These are phyloP conservation scores for Melierax canorus DNA, from an alignment of 2,113 vertebrate species.

Conservation along the genomic window DNA sequence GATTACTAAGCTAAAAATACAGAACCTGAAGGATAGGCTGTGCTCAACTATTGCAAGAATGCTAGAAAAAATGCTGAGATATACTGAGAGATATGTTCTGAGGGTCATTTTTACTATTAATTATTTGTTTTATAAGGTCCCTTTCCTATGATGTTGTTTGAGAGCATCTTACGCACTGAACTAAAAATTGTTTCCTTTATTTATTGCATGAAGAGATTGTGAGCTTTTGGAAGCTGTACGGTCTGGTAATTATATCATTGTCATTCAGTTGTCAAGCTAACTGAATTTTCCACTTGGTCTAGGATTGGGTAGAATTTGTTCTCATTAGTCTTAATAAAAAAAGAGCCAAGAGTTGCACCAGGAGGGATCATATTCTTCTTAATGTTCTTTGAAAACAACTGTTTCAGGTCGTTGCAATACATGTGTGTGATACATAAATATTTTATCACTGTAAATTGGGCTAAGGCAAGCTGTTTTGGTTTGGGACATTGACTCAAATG, in stretches of 20 bases:
- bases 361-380: slow-evolving; percentile 6
- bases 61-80: neutral
- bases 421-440: neutral
- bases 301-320: slow-evolving; percentile 38
- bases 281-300: slow-evolving; percentile 51
- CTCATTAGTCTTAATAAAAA: slow-evolving; percentile 38
- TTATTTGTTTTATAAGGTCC: neutral
- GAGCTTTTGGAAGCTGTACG: slow-evolving; percentile 23
- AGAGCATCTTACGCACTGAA: neutral
- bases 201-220: neutral
- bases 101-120: neutral
- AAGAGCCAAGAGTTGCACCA: neutral
- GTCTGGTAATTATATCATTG: slow-evolving; percentile 48
- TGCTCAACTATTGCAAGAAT: neutral
- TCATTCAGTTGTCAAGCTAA: slow-evolving; percentile 52
- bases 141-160: neutral
- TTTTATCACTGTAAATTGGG: neutral
- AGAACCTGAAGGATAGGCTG: neutral
- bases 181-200: slow-evolving; percentile 21
- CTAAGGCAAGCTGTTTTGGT: neutral
- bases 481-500: neutral
- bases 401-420: neutral
- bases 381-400: slow-evolving; percentile 43
- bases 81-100: neutral
- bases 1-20: neutral